phyloP scores from a whole-genome alignment of 2,113 vertebrate genomes.

The Anser brachyrhynchus region DNA sequence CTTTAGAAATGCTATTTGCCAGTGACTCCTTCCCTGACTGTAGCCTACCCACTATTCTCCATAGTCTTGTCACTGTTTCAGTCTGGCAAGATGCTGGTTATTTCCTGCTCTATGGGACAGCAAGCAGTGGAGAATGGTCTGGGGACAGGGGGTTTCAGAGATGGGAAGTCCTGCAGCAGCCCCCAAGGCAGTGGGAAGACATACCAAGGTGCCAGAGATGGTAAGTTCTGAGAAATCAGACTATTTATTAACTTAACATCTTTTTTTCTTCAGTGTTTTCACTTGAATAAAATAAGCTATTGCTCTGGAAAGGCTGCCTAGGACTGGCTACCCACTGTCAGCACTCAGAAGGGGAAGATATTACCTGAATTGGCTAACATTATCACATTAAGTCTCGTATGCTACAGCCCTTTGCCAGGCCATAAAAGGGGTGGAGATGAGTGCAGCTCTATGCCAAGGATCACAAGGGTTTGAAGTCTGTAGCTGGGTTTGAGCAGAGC shows the following conservation, averaged over 20 bases:
- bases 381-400: background rate
- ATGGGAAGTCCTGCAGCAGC: background rate
- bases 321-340: background rate
- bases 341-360: background rate
- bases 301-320: background rate
- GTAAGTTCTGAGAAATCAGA: background rate
- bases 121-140: background rate
- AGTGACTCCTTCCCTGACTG: background rate
- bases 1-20: background rate
- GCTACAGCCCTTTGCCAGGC: background rate
- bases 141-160: background rate
- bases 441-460: background rate
- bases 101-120: background rate
- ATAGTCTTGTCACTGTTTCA: background rate
- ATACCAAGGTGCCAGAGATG: background rate
- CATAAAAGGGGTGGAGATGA: background rate
- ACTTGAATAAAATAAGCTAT: background rate
- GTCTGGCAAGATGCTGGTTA: background rate
- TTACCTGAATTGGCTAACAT: background rate
- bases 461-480: background rate
- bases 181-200: accelerated
- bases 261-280: background rate
- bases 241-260: background rate
- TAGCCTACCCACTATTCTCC: background rate
- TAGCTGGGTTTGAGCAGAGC: background rate